Evolutionary conservation across 2,888 invertebrate genomes (phyloP).

Genomic region (Zaprionus lineosus): DNA sequence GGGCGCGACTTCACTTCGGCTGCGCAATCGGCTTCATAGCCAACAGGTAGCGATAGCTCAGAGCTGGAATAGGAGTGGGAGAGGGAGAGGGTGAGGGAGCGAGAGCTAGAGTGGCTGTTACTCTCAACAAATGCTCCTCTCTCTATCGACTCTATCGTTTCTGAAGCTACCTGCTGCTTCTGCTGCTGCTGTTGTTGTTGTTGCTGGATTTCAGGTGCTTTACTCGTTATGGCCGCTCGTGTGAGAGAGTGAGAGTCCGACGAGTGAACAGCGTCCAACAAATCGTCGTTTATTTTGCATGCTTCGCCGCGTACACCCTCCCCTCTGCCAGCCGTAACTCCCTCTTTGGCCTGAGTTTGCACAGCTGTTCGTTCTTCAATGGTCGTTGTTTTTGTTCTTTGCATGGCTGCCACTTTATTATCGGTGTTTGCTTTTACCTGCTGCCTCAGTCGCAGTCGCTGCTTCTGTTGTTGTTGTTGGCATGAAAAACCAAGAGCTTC

Average conservation of each 20-base stretch:
- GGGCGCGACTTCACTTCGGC: conserved; percentile 57
- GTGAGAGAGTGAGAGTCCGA: conserved; percentile 54
- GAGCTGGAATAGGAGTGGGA: too few relatives aligned
- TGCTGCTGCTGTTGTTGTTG: conserved; percentile 35
- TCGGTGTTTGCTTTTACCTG: conserved; percentile 69
- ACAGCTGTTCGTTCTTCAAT: conserved; percentile 63
- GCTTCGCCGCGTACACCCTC: conserved; percentile 58
- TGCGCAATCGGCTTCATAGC: conserved; percentile 61
- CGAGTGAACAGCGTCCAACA: conserved; percentile 45
- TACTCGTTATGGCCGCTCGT: conserved; percentile 52
- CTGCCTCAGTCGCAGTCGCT: conserved; percentile 24
- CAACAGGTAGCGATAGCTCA: conserved; percentile 66
- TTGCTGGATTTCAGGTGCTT: conserved; percentile 66
- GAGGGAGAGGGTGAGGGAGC: too few relatives aligned
- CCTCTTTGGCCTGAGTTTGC: conserved; percentile 47
- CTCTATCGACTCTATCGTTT: conserved; percentile 37
- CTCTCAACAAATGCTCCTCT: conserved; percentile 20
- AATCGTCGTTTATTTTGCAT: conserved; percentile 71
- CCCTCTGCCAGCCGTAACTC: conserved; percentile 1
- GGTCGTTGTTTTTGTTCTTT: conserved; percentile 35
- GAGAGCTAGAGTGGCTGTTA: conserved; percentile 13
- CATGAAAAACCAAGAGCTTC: conserved; percentile 53
- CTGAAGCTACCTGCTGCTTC: conserved; percentile 39
- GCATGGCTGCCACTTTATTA: conserved; percentile 54
- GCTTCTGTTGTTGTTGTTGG: conserved; percentile 21